Conservation (phyloP, 2,113 vertebrate genomes). For the Sebastes fasciatus region DNA sequence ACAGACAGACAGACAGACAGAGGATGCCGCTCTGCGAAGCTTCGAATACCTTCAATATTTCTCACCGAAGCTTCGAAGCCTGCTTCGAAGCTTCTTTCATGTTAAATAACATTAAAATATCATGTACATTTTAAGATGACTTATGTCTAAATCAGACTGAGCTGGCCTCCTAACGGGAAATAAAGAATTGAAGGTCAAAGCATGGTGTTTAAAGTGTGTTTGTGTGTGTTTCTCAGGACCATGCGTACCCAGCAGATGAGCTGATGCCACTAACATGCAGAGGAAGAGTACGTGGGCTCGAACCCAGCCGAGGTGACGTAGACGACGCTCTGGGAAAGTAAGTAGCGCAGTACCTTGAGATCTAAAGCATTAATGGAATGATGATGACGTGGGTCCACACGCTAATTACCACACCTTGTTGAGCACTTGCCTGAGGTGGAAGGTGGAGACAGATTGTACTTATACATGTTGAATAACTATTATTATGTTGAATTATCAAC, state of each 20-base stretch:
- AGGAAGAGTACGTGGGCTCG: constrained; percentile 94
- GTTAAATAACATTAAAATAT: background rate
- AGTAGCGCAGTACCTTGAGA: constrained; percentile 68
- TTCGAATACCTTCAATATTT: too few species aligned
- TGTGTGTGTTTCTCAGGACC: constrained; percentile 86
- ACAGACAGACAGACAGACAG: too few species aligned
- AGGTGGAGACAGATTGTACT: background rate
- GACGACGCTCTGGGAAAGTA: constrained; percentile 98
- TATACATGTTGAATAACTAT: background rate
- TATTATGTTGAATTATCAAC: background rate
- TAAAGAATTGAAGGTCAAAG: background rate
- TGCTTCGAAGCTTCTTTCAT: background rate
- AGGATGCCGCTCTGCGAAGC: too few species aligned
- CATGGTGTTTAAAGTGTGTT: constrained; percentile 1
- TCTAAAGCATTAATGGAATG: background rate
- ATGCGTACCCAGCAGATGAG: constrained; percentile 98
- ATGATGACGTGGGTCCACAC: background rate
- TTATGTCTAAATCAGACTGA: background rate
- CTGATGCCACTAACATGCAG: constrained; percentile 98
- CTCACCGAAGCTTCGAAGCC: too few species aligned
- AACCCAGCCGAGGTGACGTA: constrained; percentile 96
- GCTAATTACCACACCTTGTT: background rate
- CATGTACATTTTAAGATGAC: background rate
- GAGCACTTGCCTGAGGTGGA: background rate
- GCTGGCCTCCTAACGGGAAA: background rate